phyloP scores from a whole-genome alignment of 2,888 invertebrate genomes.

The Nysson spinosus region DNA sequence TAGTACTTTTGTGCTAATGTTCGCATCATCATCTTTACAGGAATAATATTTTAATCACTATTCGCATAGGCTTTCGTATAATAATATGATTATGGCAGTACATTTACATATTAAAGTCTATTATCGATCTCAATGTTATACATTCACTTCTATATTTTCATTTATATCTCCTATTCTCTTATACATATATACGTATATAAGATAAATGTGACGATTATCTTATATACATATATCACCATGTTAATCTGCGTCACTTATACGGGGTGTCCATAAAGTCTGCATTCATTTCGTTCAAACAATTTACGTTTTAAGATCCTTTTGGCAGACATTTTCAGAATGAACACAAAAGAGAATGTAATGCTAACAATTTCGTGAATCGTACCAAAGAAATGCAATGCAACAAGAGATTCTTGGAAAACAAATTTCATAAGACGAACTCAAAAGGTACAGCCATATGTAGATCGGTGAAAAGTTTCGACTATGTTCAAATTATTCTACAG shows the following conservation, averaged over 20 bases:
- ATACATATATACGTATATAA: conserved; percentile 31
- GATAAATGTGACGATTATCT: conserved; percentile 12
- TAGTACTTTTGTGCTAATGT: conserved; percentile 60
- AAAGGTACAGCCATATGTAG: too few species aligned
- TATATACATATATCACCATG: conserved; percentile 55
- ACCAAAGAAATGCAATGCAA: too few species aligned
- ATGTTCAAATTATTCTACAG: too few species aligned
- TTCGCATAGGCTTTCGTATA: conserved; percentile 74
- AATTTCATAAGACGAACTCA: too few species aligned
- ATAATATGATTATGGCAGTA: conserved; percentile 77
- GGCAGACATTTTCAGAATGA: too few species aligned
- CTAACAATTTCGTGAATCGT: too few species aligned
- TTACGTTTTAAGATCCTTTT: too few species aligned
- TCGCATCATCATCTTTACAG: conserved; percentile 74
- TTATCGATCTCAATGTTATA: conserved; percentile 65
- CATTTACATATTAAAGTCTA: conserved; percentile 77
- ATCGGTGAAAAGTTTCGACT: too few species aligned
- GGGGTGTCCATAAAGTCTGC: too few species aligned
- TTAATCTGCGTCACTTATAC: conserved; percentile 61
- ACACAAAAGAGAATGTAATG: too few species aligned
- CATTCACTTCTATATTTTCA: conserved; percentile 49
- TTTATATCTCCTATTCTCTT: conserved; percentile 37
- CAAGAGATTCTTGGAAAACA: too few species aligned
- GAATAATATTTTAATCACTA: conserved; percentile 73
- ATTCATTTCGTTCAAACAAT: too few species aligned